A percentile compares a stretch with the other conserved stretches of the same genome.
Conservation (phyloP, 2,113 vertebrate genomes). For the Indicator indicator region DNA sequence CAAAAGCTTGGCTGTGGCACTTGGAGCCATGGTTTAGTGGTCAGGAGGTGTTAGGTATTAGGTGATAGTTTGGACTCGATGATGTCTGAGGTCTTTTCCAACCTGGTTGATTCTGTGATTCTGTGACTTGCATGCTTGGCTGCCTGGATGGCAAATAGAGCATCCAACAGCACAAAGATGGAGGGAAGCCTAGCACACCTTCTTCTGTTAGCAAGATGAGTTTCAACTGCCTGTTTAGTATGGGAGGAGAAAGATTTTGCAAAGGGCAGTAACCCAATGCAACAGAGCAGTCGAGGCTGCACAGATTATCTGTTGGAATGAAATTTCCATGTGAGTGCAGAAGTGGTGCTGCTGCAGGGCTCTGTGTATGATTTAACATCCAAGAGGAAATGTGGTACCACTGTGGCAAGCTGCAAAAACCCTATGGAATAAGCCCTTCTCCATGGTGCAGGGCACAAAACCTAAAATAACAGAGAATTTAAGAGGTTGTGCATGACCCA, state of each 20-base stretch:
- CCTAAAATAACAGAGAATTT: not conserved
- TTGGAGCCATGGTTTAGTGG: too few species aligned
- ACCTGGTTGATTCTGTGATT: too few species aligned
- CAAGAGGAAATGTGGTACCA: not conserved
- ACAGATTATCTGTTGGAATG: not conserved
- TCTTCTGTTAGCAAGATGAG: not conserved
- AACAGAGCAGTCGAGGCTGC: not conserved
- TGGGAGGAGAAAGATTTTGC: not conserved
- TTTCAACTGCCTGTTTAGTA: not conserved
- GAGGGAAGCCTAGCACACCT: not conserved
- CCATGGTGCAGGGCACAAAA: not conserved
- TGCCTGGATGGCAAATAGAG: not conserved
- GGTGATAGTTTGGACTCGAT: too few species aligned
- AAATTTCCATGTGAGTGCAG: not conserved
- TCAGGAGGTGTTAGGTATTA: too few species aligned
- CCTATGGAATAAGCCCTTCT: not conserved
- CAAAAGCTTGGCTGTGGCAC: too few species aligned
- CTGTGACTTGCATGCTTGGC: too few species aligned
- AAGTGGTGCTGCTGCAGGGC: not conserved
- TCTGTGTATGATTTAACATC: not conserved
- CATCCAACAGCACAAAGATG: rapidly evolving
- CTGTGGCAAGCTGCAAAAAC: not conserved
- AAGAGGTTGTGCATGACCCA: not conserved
- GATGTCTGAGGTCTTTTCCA: too few species aligned
- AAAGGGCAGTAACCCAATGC: not conserved